Evolutionary conservation across 2,797 vertebrate genomes (phyloP).

Genomic region (Podargus strigoides): DNA sequence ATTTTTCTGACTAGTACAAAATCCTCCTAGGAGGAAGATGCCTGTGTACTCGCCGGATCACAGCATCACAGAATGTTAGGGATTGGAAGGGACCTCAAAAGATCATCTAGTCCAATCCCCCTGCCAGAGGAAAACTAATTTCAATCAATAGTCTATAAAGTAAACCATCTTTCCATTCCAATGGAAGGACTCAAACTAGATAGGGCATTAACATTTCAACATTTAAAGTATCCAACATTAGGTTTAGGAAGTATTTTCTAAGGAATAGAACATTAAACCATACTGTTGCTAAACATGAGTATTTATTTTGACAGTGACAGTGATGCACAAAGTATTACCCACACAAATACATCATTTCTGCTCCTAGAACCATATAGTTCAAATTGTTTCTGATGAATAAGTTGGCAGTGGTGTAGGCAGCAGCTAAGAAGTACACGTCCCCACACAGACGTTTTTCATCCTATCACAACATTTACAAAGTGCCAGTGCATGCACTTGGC

Average conservation of each 20-base stretch:
- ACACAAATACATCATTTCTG: background rate
- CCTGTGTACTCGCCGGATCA: background rate
- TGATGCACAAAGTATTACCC: background rate
- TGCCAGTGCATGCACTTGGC: background rate
- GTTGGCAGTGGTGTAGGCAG: background rate
- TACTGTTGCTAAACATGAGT: background rate
- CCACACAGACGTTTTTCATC: background rate
- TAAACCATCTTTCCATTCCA: background rate
- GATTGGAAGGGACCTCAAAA: no score
- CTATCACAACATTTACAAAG: background rate
- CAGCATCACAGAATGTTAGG: no score
- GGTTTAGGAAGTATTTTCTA: background rate
- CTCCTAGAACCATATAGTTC: background rate
- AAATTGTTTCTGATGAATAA: background rate
- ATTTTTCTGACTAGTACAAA: background rate
- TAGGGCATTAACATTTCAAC: background rate
- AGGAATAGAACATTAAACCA: background rate
- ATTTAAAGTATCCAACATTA: background rate
- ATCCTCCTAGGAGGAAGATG: background rate
- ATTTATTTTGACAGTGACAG: constrained; percentile 6
- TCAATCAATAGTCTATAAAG: background rate
- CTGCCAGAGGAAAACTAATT: background rate
- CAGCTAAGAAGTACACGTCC: background rate
- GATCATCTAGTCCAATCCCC: no score
- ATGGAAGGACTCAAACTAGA: background rate